Percentiles rank a stretch among this genome's conserved stretches.
Conservation (phyloP, 37 sponge, comb jelly and placozoan genomes). For the Ianthella basta region DNA sequence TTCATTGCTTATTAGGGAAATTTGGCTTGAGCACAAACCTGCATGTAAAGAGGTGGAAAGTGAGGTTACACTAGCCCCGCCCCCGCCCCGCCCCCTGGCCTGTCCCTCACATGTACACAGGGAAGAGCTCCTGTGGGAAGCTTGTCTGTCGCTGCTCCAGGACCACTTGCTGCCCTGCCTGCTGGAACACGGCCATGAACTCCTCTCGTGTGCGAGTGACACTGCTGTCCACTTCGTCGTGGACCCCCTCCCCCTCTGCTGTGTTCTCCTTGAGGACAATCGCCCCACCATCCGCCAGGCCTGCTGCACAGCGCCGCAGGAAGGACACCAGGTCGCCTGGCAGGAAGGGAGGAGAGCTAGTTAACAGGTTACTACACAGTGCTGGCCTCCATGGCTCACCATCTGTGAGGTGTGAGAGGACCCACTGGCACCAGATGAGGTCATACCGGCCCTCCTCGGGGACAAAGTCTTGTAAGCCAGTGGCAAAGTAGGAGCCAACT, state of each 20-base stretch:
- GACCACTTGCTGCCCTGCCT: constrained; percentile 54
- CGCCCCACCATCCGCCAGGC: constrained; percentile 64
- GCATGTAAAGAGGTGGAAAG: no score
- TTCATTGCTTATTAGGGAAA: no score
- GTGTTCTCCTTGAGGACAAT: constrained; percentile 95
- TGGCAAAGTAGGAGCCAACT: constrained; percentile 33
- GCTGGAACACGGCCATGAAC: constrained; percentile 50
- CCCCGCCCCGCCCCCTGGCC: constrained; percentile 27
- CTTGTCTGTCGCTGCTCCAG: constrained; percentile 66
- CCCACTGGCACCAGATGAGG: constrained; percentile 97
- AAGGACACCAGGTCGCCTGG: constrained; percentile 81
- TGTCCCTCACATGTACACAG: constrained; percentile 69
- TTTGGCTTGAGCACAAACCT: no score
- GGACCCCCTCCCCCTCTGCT: constrained; percentile 50
- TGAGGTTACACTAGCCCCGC: no score
- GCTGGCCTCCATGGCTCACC: constrained; percentile 7
- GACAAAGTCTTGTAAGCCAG: constrained; percentile 76
- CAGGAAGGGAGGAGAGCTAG: no score
- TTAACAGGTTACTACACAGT: neutral
- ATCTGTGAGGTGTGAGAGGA: constrained; percentile 88
- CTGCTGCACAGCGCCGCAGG: constrained; percentile 62
- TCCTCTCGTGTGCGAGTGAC: constrained; percentile 65
- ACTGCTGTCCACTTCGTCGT: constrained; percentile 85
- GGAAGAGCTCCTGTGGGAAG: constrained; percentile 68
- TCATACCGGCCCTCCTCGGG: constrained; percentile 80